Conservation (phyloP, 2,113 vertebrate genomes). For the Pungitius pungitius region DNA sequence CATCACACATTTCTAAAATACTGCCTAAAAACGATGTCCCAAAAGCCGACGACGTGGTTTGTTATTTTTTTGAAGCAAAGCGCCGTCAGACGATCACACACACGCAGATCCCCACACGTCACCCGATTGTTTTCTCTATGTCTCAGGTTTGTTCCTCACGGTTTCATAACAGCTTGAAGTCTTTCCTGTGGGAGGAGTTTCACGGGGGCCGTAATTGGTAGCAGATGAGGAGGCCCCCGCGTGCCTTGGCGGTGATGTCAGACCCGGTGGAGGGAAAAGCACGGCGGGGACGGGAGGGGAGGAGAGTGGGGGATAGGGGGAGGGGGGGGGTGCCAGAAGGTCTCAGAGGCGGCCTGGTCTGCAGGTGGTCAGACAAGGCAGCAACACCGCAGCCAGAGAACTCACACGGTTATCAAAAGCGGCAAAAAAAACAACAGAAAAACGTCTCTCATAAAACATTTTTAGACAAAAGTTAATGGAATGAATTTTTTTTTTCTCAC, state of each 20-base stretch:
- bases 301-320: background rate
- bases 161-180: constrained; percentile 65
- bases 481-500: constrained; percentile 17
- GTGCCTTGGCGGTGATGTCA: constrained; percentile 81
- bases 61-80: constrained; percentile 28
- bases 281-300: constrained; percentile 18
- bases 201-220: constrained; percentile 76
- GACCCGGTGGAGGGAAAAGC: constrained; percentile 61
- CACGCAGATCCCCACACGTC: constrained; percentile 35
- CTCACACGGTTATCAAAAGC: constrained; percentile 23
- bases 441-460: background rate
- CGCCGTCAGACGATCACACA: constrained; percentile 34
- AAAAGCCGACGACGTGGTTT: constrained; percentile 15
- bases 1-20: constrained; percentile 9
- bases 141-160: constrained; percentile 68
- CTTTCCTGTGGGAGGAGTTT: constrained; percentile 53
- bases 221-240: constrained; percentile 79
- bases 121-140: constrained; percentile 55
- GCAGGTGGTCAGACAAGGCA: constrained; percentile 61
- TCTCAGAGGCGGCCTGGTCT: constrained; percentile 51
- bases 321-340: constrained; percentile 49
- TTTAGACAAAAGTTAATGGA: constrained; percentile 11
- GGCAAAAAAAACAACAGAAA: background rate
- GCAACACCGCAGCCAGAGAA: constrained; percentile 19
- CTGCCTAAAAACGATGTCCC: constrained; percentile 27